Conservation (phyloP, 2,888 invertebrate genomes). For the Sipha maydis region DNA sequence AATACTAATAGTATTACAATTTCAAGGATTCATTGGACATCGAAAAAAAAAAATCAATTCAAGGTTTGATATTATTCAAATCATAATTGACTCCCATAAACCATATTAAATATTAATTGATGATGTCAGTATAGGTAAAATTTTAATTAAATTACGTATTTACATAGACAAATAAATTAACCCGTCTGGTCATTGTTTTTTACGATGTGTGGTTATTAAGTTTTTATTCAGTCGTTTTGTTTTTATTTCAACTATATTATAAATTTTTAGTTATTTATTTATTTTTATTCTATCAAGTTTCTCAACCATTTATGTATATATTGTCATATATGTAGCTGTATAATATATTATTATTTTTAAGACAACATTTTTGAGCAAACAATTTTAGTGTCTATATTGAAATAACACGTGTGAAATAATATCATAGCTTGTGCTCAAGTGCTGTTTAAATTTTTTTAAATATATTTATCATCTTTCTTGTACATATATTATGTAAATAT, state of each 20-base stretch:
- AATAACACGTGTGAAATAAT: conserved; percentile 13
- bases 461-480: not conserved
- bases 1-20: too few species aligned
- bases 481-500: too few species aligned
- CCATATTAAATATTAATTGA: too few species aligned
- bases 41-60: too few species aligned
- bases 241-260: not conserved
- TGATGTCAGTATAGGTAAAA: too few species aligned
- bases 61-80: too few species aligned
- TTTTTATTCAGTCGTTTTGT: not conserved
- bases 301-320: not conserved
- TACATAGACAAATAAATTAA: too few species aligned
- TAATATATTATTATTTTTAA: conserved; percentile 1
- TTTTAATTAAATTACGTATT: too few species aligned
- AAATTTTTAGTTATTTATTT: not conserved
- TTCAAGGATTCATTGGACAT: too few species aligned
- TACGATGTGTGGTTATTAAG: too few species aligned
- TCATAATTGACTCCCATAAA: too few species aligned
- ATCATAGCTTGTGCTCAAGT: not conserved
- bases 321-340: not conserved
- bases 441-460: conserved; percentile 7
- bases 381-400: conserved; percentile 26
- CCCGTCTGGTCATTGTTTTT: too few species aligned
- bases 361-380: not conserved
- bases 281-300: not conserved